Conservation (phyloP, 2,113 vertebrate species). For the Stictonetta naevosa region DNA sequence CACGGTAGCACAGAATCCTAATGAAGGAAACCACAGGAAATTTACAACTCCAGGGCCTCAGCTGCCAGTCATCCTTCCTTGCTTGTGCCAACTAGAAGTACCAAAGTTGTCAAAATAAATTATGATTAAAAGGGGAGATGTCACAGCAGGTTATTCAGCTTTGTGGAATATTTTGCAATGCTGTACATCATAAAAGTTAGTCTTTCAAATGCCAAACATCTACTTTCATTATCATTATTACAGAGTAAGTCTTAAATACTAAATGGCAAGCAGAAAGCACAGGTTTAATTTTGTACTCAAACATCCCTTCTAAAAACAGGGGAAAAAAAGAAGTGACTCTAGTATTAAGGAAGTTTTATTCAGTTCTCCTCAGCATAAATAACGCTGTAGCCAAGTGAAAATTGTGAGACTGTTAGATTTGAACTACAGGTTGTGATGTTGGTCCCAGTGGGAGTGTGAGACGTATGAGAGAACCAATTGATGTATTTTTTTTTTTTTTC, state of each 20-base stretch:
- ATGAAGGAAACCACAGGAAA: slow-evolving; percentile 34
- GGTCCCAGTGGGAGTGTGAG: neutral
- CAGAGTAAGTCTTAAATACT: neutral
- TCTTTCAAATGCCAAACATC: neutral
- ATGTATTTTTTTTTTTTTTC: neutral
- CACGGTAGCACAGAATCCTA: neutral
- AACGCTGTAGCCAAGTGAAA: neutral
- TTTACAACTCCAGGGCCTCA: neutral
- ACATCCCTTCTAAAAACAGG: neutral
- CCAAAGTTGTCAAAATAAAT: slow-evolving; percentile 27
- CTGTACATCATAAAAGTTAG: neutral
- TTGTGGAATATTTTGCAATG: neutral
- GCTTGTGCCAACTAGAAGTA: neutral
- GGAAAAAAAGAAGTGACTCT: neutral
- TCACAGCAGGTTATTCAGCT: slow-evolving; percentile 18
- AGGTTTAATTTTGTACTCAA: neutral
- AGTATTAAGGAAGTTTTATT: neutral
- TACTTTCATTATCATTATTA: neutral
- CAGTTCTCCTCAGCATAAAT: neutral
- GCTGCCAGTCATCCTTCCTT: slow-evolving; percentile 4
- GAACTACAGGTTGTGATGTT: neutral
- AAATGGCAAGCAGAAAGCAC: neutral
- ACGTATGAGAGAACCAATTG: neutral
- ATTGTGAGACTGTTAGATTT: neutral
- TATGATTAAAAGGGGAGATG: slow-evolving; percentile 3